Conservation (phyloP, 92 coral and sea anemone genomes). For the Epizoanthus rinbou region DNA sequence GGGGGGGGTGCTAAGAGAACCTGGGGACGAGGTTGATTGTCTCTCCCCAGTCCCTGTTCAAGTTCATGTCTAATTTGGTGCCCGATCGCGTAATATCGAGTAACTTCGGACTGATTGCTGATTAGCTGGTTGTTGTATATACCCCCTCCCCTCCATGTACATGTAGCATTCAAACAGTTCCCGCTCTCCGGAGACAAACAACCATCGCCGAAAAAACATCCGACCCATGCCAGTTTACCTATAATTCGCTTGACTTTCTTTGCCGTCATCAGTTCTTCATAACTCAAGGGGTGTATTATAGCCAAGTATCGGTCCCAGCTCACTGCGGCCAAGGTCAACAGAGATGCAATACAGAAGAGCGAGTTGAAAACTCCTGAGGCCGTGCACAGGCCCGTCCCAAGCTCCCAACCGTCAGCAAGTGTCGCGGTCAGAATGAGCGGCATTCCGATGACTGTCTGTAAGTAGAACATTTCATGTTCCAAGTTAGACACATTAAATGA, state of each 20-base stretch:
- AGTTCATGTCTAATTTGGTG: no score
- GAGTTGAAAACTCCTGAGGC: conserved; percentile 59
- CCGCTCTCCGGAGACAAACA: no score
- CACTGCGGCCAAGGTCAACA: conserved; percentile 58
- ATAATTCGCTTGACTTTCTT: conserved; percentile 35
- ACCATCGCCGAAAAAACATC: background rate
- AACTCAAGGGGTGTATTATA: conserved; percentile 47
- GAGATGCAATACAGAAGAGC: conserved; percentile 58
- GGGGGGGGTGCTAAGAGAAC: no score
- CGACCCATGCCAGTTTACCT: background rate
- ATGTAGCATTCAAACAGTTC: no score
- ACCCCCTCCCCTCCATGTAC: no score
- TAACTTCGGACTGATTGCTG: no score
- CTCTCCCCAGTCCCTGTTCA: no score
- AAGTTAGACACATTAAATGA: no score
- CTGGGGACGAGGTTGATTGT: no score
- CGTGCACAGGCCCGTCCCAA: conserved; percentile 50
- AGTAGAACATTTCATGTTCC: no score
- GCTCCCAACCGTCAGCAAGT: conserved; percentile 42
- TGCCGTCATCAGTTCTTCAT: conserved; percentile 36
- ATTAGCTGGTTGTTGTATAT: no score
- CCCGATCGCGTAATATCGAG: no score
- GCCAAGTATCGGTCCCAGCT: conserved; percentile 61
- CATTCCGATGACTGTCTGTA: conserved; percentile 54
- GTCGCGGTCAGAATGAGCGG: conserved; percentile 59